A percentile compares a stretch with the other conserved stretches of the same genome.
phyloP scores from a whole-genome alignment of 2,888 invertebrate species.

The Chelonus formosanus region DNA sequence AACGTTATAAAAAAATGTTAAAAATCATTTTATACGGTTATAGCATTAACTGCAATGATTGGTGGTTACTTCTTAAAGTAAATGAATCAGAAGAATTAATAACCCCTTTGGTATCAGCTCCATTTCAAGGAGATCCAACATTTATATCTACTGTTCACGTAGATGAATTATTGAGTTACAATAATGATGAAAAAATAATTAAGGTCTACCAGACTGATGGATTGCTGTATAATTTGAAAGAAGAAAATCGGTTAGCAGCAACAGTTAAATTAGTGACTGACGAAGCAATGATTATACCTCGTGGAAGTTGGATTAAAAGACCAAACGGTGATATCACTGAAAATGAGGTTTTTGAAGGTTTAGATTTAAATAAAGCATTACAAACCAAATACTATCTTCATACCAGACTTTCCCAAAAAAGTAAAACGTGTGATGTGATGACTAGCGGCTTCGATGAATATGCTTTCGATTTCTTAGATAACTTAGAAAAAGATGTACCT shows the following conservation, averaged over 20 bases:
- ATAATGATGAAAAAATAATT: background rate
- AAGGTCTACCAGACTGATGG: slow-evolving; percentile 59
- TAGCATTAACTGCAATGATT: slow-evolving; percentile 74
- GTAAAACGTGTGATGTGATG: slow-evolving; percentile 79
- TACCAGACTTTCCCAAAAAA: slow-evolving; percentile 75
- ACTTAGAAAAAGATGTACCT: slow-evolving; percentile 82
- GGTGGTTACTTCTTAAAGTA: slow-evolving; percentile 71
- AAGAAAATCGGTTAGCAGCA: slow-evolving; percentile 81
- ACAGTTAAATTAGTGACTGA: slow-evolving; percentile 76
- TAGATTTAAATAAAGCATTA: slow-evolving; percentile 72
- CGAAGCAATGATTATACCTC: slow-evolving; percentile 80
- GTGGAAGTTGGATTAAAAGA: slow-evolving; percentile 80
- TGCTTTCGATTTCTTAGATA: slow-evolving; percentile 86
- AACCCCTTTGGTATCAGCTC: slow-evolving; percentile 65
- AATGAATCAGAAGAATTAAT: slow-evolving; percentile 63
- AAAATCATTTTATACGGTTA: background rate
- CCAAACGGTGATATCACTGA: slow-evolving; percentile 77
- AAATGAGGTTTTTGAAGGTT: slow-evolving; percentile 77
- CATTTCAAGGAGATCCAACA: slow-evolving; percentile 64
- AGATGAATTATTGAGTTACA: slow-evolving; percentile 46
- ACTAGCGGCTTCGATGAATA: slow-evolving; percentile 86
- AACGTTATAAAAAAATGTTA: too few relatives aligned
- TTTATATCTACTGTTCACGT: slow-evolving; percentile 50
- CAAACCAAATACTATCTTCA: slow-evolving; percentile 81
- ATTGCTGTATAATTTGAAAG: slow-evolving; percentile 71